phyloP scores from a whole-genome alignment of 2,888 invertebrate species.

The Tetranychus piercei region DNA sequence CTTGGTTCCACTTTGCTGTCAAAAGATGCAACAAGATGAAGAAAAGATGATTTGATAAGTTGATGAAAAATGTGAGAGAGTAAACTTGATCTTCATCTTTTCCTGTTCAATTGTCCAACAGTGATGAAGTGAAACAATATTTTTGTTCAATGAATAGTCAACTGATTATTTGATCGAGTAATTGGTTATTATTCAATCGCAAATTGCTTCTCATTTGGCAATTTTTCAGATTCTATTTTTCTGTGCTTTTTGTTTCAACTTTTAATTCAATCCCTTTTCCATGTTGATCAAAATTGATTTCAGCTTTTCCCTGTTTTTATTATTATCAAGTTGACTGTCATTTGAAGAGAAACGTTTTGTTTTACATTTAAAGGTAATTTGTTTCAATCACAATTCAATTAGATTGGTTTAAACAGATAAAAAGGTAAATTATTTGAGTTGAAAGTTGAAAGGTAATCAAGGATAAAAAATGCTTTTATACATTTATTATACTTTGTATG shows the following conservation, averaged over 20 bases:
- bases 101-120: not conserved
- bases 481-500: not conserved
- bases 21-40: not conserved
- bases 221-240: too few species aligned
- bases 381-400: not conserved
- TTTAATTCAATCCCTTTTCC: not conserved
- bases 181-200: too few species aligned
- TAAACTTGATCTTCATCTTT: constrained; percentile 3
- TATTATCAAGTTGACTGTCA: not conserved
- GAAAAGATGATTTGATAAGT: constrained; percentile 4
- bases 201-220: too few species aligned
- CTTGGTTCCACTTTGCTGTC: not conserved
- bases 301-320: not conserved
- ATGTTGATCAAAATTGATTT: too few species aligned
- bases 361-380: not conserved
- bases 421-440: not conserved
- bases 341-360: constrained; percentile 2
- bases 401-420: not conserved
- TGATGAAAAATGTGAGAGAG: constrained; percentile 3
- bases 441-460: not conserved
- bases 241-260: not conserved
- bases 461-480: not conserved
- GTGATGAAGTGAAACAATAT: not conserved
- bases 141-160: not conserved
- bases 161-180: not conserved